Base-by-base conservation (phyloP, 2,888 invertebrate species). In the Cheilosia grossa region DNA sequence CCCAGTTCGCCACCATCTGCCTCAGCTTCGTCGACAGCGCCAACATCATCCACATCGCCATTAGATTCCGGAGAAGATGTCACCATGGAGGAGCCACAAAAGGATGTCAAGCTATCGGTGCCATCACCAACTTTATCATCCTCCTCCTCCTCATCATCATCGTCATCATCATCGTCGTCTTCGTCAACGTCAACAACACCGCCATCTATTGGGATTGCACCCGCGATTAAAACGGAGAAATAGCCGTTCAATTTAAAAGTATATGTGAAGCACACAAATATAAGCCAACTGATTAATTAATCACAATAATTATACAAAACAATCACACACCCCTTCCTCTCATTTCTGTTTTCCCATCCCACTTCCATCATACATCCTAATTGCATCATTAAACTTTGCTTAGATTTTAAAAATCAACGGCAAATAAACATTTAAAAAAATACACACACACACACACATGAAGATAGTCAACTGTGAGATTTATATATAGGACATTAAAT, bases 401-500 rank as follows among this genome's bases (percentile, higher is more conserved):
- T 86, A 75, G 75, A 79, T 75, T 82, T 79, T 63, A 67, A 74
- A 86, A 86, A 86, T 81, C 81, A 73, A 56, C 72, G 78, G 78
- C 64, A 82, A 81, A 85, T 37, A 47, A 74, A 51, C 27, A 66
- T 21, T 63, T 4, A 47, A 56, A 74, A 70, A 69, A 77, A 77
- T 54, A 44, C 0, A 37, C 4, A 37, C 37, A 37, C 33, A 37
- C 33, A 21, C 21, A 37, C 37, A 67, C 70, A 61, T 73, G 59
- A 75, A 82, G 85, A 88, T 88, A 88, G 87, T 88, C 88, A 88
- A 88, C 88, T 88, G 88, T 89, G 88, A 88, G 88, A 88, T 88
- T 88, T 87, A 80, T 79, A 77, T 87, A 77, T 87, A 81, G 77
- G 73, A 82, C 81, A 82, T 81, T 82, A 86, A 86, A 86, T 86